Conservation (phyloP, 2,797 vertebrate species). For the Sarcoramphus papa region DNA sequence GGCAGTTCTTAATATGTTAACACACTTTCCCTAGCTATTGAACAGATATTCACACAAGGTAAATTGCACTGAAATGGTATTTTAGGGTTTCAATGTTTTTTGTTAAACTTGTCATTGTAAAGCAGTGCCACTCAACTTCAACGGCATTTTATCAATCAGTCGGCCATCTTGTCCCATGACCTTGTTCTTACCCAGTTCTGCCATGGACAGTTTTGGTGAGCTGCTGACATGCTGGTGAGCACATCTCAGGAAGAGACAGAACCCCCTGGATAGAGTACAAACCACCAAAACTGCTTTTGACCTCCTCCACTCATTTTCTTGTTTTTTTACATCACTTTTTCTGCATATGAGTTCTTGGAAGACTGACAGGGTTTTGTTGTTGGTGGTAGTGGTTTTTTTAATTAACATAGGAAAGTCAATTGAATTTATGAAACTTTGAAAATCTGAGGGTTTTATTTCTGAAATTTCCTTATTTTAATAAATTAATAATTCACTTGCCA, state of each 20-base stretch:
- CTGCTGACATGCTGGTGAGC: neutral
- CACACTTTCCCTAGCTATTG: neutral
- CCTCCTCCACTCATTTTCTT: neutral
- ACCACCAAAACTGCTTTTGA: neutral
- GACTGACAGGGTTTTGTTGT: neutral
- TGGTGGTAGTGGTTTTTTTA: rapidly evolving
- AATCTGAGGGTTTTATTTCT: neutral
- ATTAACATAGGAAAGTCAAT: neutral
- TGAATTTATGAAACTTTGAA: neutral
- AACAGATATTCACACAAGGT: neutral
- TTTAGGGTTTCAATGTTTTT: neutral
- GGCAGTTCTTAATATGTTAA: neutral
- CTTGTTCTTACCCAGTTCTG: neutral
- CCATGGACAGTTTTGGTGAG: neutral
- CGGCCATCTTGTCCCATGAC: neutral
- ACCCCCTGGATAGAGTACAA: neutral
- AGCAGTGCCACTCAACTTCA: neutral
- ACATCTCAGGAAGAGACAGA: neutral
- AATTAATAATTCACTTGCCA: neutral
- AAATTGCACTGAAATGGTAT: neutral
- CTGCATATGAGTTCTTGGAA: neutral
- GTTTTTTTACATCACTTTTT: neutral
- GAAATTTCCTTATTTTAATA: neutral
- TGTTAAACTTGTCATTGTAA: neutral
- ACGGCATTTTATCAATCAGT: neutral